Evolutionary conservation across 2,113 vertebrate genomes (phyloP).

Genomic region (Aphyosemion australe): DNA sequence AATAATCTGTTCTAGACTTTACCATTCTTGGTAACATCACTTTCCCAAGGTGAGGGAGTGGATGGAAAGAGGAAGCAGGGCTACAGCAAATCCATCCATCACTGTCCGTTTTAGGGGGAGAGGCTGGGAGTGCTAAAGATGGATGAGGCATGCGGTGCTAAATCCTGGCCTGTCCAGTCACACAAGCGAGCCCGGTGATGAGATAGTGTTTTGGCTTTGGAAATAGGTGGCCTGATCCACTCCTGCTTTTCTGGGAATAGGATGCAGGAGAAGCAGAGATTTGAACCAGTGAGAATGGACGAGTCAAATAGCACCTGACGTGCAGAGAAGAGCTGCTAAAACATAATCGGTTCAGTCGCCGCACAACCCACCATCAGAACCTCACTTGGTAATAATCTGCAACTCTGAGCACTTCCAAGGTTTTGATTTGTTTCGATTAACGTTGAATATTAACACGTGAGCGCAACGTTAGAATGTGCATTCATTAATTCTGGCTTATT

Average conservation of each 20-base stretch:
- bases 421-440: slow-evolving; percentile 33
- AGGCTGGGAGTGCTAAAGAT: slow-evolving; percentile 60
- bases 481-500: slow-evolving; percentile 20
- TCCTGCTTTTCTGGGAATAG: slow-evolving; percentile 49
- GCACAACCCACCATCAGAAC: neutral
- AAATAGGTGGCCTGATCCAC: slow-evolving; percentile 39
- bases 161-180: slow-evolving; percentile 64
- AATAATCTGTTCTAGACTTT: neutral
- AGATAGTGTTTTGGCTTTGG: slow-evolving; percentile 67
- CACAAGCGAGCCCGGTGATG: slow-evolving; percentile 53
- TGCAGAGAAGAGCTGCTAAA: slow-evolving; percentile 10
- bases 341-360: slow-evolving; percentile 5
- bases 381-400: slow-evolving; percentile 16
- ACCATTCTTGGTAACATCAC: neutral
- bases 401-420: slow-evolving; percentile 8
- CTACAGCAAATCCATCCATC: slow-evolving; percentile 61
- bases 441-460: slow-evolving; percentile 41
- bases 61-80: slow-evolving; percentile 42
- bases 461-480: slow-evolving; percentile 6
- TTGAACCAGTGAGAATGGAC: slow-evolving; percentile 38
- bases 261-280: slow-evolving; percentile 36
- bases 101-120: slow-evolving; percentile 66
- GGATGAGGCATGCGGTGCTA: slow-evolving; percentile 65
- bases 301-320: slow-evolving; percentile 58
- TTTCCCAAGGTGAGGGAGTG: slow-evolving; percentile 56